These are phyloP conservation scores for Rhinella marina DNA, from an alignment of 2,797 vertebrate species.

Conservation along the genomic window DNA sequence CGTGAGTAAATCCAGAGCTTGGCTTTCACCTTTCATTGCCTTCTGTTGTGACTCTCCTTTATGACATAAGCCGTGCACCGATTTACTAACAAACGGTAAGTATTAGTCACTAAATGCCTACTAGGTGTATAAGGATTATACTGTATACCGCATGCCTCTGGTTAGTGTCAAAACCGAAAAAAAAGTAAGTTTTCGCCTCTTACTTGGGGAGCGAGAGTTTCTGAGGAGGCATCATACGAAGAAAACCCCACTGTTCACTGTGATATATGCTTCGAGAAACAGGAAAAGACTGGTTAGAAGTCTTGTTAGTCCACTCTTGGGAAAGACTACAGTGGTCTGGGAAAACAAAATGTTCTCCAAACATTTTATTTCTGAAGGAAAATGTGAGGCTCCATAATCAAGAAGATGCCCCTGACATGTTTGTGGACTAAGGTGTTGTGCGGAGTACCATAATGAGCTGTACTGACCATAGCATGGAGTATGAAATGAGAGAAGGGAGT, in stretches of 20 bases:
- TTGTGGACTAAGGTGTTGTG: too few species aligned
- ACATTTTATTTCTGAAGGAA: neutral
- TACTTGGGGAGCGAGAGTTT: neutral
- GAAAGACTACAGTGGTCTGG: neutral
- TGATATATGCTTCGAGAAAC: conserved; percentile 17
- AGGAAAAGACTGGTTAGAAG: conserved; percentile 24
- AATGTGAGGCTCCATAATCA: too few species aligned
- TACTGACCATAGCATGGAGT: too few species aligned
- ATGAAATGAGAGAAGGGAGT: too few species aligned
- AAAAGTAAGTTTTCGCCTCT: neutral
- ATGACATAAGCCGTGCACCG: neutral
- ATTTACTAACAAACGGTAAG: neutral
- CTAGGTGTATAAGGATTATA: neutral
- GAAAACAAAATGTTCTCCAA: conserved; percentile 35
- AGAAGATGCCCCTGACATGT: too few species aligned
- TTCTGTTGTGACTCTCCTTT: neutral
- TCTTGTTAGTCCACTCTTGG: conserved; percentile 27
- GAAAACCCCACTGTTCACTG: conserved; percentile 40
- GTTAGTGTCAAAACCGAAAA: neutral
- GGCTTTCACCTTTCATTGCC: neutral
- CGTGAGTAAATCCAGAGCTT: neutral
- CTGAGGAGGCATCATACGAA: neutral
- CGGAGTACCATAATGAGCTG: too few species aligned
- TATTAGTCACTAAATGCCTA: neutral
- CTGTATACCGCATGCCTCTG: neutral